Percentiles rank a stretch among this genome's conserved stretches.
phyloP scores from a whole-genome alignment of 2,113 vertebrate genomes.

The Phalacrocorax brasilianus region DNA sequence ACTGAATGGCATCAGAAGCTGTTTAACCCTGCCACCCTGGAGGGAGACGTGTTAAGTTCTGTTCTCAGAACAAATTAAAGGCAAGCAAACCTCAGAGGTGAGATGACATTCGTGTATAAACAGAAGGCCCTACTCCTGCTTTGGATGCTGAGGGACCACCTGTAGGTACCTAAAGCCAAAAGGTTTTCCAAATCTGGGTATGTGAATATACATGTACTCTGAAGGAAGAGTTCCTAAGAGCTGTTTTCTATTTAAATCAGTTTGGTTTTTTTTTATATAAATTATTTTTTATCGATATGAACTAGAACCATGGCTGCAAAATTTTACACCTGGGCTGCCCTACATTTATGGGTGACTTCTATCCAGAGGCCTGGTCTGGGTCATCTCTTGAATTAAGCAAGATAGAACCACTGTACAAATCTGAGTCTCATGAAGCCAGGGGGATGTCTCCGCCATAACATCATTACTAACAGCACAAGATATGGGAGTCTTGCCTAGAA shows the following conservation, averaged over 20 bases:
- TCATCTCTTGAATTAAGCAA: not conserved
- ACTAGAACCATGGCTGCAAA: not conserved
- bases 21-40: not conserved
- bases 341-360: not conserved
- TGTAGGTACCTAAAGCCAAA: not conserved
- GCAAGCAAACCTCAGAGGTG: not conserved
- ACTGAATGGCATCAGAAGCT: not conserved
- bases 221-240: not conserved
- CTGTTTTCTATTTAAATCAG: not conserved
- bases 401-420: not conserved
- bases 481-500: not conserved
- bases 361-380: not conserved
- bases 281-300: not conserved
- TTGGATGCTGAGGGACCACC: not conserved
- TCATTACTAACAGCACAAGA: not conserved
- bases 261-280: too few species aligned
- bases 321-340: not conserved
- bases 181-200: not conserved
- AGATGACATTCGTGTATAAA: not conserved
- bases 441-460: not conserved
- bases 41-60: not conserved
- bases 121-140: not conserved
- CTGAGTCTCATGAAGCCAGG: not conserved
- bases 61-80: not conserved
- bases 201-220: accelerated